Percentiles rank a stretch among this genome's conserved stretches.
phyloP scores from a whole-genome alignment of 2,113 vertebrate genomes.

The Spheniscus mendiculus region DNA sequence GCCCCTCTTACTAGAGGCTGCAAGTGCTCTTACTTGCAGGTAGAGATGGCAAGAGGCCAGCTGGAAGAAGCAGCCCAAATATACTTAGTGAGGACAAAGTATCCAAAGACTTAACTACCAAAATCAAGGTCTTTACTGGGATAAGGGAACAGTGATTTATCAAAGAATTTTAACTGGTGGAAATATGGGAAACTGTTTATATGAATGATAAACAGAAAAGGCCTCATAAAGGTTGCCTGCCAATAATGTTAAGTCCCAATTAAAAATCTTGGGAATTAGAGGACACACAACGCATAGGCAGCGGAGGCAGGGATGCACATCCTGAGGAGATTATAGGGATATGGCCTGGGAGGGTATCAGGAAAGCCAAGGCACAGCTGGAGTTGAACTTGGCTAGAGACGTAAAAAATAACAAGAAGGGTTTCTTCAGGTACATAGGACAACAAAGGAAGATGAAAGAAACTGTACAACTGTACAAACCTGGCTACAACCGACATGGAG shows the following conservation, averaged over 20 bases:
- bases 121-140: neutral
- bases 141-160: too few species aligned
- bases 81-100: neutral
- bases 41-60: neutral
- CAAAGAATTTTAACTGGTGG: neutral
- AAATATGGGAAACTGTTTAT: neutral
- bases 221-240: neutral
- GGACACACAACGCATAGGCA: neutral
- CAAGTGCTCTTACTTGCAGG: neutral
- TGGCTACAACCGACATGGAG: neutral
- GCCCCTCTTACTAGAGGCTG: neutral
- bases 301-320: neutral
- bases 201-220: neutral
- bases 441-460: neutral
- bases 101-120: neutral
- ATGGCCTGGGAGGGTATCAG: neutral
- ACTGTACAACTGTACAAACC: neutral
- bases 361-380: neutral
- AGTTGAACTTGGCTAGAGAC: neutral
- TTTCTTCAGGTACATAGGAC: neutral
- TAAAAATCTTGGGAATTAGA: neutral
- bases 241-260: neutral
- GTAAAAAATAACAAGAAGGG: neutral
- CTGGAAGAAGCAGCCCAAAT: neutral
- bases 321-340: neutral